Evolutionary conservation across 2,797 vertebrate species (phyloP), one percentile per base, ranked within the genome.

Genomic region (Pseudomugil tenellus): DNA sequence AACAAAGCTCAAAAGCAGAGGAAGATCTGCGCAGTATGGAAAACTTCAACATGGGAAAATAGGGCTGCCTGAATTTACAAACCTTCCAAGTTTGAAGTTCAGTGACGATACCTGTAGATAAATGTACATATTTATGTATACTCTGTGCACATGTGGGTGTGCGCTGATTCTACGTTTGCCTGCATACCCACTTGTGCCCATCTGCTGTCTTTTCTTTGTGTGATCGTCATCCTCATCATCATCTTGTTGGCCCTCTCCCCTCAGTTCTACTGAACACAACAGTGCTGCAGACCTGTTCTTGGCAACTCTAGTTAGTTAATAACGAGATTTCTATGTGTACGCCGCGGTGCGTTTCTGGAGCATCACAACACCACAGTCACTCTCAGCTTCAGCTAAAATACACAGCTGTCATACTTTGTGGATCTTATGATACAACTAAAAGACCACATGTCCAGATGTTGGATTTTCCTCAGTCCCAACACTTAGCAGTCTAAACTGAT

Each of bases 31-130:
- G 55, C 86, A 84, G 83, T 80, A 72, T 62, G 60, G 70, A 84
- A 72, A 86, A 80, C 77, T 91, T 90, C 87, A 87, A 86, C 73
- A 90, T 90, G 94, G 94, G 94, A 94, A 92, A 92, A 95, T 93
- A 95, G 94, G 94, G 94, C 94, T 95, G 92, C 88, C 92, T 93
- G 93, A 93, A 92, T 88, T 88, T 76, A 85, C 87, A 91, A 91
- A 94, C 93, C 74, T 74, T 70, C 70, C 62, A 75, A 34, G 91
- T 92, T 93, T 93, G 87, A 87, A 84, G 73, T 93, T 93, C 93
- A 92, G 93, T 89, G 81, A 90, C 77, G 87, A 92, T 73, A 89
- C 83, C 77, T 95, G 93, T 95, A 94, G 76, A 94, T 92, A 93
- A 28, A 55, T 94, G 92, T 93, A 92, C 77, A 94, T 93, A 80